Evolutionary conservation across 2,797 vertebrate species (phyloP), one percentile per base, ranked within the genome.

Genomic region (Ataeniobius toweri): DNA sequence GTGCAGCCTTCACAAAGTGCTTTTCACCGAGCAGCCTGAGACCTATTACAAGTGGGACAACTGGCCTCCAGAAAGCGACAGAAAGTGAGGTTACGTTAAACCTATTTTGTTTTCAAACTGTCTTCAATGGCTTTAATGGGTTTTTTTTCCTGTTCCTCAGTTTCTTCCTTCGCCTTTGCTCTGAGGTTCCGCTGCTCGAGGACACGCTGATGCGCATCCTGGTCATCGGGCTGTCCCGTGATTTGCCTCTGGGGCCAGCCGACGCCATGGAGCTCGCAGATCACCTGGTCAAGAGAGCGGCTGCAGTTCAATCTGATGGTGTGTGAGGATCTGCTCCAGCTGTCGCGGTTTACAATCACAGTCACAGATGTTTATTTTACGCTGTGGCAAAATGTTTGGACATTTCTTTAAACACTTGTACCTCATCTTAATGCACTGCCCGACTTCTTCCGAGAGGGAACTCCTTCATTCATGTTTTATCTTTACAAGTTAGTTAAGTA

Each of bases 31-130:
- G 85, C 98, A 99, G 79, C 98, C 98, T 0, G 98, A 99, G 94
- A 99, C 98, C 0, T 99, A 99, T 89, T 99, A 99, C 93, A 99
- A 99, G 84, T 99, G 98, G 98, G 98, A 99, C 93, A 99, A 99
- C 94, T 99, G 98, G 98, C 98, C 98, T 0, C 98, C 98, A 0
- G 98, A 99, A 93, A 98, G 98, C 1, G 98, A 99, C 93, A 96
- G 98, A 89, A 99, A 99, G 98, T 99, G 92, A 97, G 97, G n/a
- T 13, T 74, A 31, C 46, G 14, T 67, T 61, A 26, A n/a, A 9
- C 2, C 16, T 14, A 24, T 7, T 3, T 26, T 41, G 24, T 18
- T 55, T 20, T 44, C 8, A 24, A n/a, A 0, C 58, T 22, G 22
- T 71, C 16, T 41, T 63, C 46, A 24, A 31, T 71, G 6, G 12